These are phyloP conservation scores for Erebia epiphron DNA, from an alignment of 2,888 invertebrate species.

Conservation along the genomic window DNA sequence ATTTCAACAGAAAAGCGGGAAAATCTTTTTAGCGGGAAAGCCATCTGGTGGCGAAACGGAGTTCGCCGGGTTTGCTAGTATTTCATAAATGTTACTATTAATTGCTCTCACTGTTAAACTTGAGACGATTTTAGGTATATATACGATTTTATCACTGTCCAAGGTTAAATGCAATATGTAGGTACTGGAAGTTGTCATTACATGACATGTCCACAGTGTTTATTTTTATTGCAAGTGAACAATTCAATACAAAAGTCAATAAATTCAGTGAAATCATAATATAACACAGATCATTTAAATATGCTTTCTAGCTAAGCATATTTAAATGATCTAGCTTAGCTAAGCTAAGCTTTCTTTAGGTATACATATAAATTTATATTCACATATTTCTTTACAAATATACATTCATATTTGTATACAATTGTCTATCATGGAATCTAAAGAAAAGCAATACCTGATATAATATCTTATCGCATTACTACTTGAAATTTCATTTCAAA, in stretches of 20 bases:
- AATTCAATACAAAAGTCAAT: slow-evolving; percentile 8
- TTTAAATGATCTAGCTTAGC: too few relatives aligned
- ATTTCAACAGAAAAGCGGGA: too few relatives aligned
- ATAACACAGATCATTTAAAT: background rate
- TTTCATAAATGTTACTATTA: slow-evolving; percentile 5
- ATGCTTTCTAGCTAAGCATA: background rate
- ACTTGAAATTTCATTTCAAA: slow-evolving; percentile 14
- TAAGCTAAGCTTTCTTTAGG: too few relatives aligned
- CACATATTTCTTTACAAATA: too few relatives aligned
- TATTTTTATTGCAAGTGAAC: background rate
- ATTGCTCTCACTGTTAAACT: slow-evolving; percentile 1
- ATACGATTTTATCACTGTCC: background rate
- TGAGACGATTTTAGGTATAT: background rate
- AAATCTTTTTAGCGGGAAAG: too few relatives aligned
- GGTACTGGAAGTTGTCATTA: background rate
- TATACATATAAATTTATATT: too few relatives aligned
- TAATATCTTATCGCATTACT: background rate
- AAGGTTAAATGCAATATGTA: background rate
- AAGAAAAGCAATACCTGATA: slow-evolving; percentile 5
- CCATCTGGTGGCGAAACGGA: too few relatives aligned
- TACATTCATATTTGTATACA: background rate
- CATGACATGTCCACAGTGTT: background rate
- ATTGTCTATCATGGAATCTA: slow-evolving; percentile 17
- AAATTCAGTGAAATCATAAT: background rate
- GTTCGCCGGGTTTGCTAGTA: too few relatives aligned